Conservation (phyloP, 2,113 vertebrate species). For the Pipa parva region DNA sequence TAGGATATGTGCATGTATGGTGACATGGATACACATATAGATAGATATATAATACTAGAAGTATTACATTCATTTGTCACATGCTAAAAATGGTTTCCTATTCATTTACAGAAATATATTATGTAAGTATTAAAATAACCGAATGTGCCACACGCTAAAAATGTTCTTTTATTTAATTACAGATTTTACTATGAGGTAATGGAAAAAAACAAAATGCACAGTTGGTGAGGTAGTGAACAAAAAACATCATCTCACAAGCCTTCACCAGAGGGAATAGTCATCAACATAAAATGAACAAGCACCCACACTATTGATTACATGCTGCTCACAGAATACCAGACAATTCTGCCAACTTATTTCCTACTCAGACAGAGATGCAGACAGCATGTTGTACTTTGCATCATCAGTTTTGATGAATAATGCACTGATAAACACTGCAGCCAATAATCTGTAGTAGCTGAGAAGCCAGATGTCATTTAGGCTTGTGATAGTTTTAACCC, state of each 20-base stretch:
- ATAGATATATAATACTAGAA: too few species aligned
- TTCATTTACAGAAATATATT: too few species aligned
- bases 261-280: slow-evolving; percentile 72
- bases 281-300: slow-evolving; percentile 72
- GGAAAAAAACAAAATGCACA: slow-evolving; percentile 61
- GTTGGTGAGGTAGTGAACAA: slow-evolving; percentile 71
- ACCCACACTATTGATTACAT: slow-evolving; percentile 73
- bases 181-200: slow-evolving; percentile 57
- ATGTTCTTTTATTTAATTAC: too few species aligned
- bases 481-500: slow-evolving; percentile 70
- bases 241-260: slow-evolving; percentile 65
- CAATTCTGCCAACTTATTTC: slow-evolving; percentile 71
- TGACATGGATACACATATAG: too few species aligned
- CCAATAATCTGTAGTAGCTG: slow-evolving; percentile 66
- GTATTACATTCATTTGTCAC: too few species aligned
- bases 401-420: slow-evolving; percentile 81
- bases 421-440: slow-evolving; percentile 75
- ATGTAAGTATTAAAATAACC: too few species aligned
- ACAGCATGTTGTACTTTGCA: slow-evolving; percentile 76
- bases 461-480: slow-evolving; percentile 77
- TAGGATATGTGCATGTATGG: too few species aligned
- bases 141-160: too few species aligned
- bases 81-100: too few species aligned
- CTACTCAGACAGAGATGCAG: slow-evolving; percentile 61
- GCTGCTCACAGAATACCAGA: slow-evolving; percentile 72